Conservation (phyloP, 64 coral and sea anemone genomes). For the Porites australiensis region DNA sequence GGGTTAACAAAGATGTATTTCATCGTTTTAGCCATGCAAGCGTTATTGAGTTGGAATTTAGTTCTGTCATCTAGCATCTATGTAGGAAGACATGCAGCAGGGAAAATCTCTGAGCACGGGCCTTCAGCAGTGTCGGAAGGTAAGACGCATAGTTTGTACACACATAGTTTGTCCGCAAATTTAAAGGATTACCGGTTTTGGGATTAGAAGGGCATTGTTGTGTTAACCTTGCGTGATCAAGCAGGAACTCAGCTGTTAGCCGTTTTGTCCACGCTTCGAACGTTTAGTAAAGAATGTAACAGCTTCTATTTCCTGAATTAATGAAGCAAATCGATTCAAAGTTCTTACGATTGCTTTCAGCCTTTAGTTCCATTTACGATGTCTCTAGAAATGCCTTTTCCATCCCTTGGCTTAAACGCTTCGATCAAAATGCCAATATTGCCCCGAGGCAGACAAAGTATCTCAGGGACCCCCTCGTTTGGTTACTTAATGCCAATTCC, state of each 20-base stretch:
- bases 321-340: no score
- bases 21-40: background rate
- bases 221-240: background rate
- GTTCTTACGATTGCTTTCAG: no score
- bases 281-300: no score
- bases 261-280: background rate
- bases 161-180: background rate
- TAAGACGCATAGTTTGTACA: background rate
- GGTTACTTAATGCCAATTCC: no score
- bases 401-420: no score
- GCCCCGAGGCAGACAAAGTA: no score
- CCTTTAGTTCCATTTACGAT: no score
- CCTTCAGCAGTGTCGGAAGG: conserved; percentile 10
- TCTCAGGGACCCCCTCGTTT: no score
- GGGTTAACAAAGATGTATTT: conserved; percentile 9
- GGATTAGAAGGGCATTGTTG: background rate
- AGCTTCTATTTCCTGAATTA: no score
- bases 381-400: no score
- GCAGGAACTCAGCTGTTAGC: background rate
- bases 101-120: background rate
- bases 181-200: background rate
- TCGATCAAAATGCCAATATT: no score
- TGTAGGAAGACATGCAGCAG: conserved; percentile 29
- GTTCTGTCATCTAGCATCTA: conserved; percentile 24
- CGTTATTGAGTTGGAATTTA: background rate